A percentile compares a stretch with the other conserved stretches of the same genome.
Evolutionary conservation across 1,140 invertebrate genomes (phyloP).

Genomic region (Aphidius ervi): DNA sequence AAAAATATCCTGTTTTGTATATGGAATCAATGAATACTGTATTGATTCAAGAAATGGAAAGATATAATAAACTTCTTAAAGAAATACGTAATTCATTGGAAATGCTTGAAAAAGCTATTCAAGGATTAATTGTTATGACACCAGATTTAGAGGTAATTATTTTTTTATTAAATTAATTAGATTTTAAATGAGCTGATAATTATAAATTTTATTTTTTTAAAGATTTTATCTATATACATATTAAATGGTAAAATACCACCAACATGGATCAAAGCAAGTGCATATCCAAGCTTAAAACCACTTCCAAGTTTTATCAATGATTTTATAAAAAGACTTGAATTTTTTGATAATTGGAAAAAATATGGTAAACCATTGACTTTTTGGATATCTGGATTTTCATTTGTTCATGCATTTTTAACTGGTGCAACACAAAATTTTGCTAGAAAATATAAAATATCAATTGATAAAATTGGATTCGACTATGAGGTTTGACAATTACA

Average conservation of each 20-base stretch:
- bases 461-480: constrained; percentile 80
- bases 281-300: constrained; percentile 87
- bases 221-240: constrained; percentile 61
- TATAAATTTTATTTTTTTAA: constrained; percentile 10
- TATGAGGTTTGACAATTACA: constrained; percentile 59
- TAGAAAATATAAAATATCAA: constrained; percentile 79
- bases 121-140: constrained; percentile 85
- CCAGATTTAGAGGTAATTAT: constrained; percentile 66
- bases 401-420: constrained; percentile 91
- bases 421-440: constrained; percentile 90
- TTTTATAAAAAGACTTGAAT: constrained; percentile 75
- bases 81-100: constrained; percentile 63
- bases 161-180: background rate
- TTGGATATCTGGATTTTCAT: constrained; percentile 94
- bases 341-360: constrained; percentile 73
- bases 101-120: constrained; percentile 76
- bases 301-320: constrained; percentile 81
- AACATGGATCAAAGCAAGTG: constrained; percentile 73
- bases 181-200: background rate
- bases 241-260: constrained; percentile 72
- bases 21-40: constrained; percentile 93
- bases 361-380: constrained; percentile 76
- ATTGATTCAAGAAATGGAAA: constrained; percentile 85
- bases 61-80: constrained; percentile 74
- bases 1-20: constrained; percentile 77